These are phyloP conservation scores for Philopotamus ludificatus DNA, from an alignment of 1,140 invertebrate species.

Conservation along the genomic window DNA sequence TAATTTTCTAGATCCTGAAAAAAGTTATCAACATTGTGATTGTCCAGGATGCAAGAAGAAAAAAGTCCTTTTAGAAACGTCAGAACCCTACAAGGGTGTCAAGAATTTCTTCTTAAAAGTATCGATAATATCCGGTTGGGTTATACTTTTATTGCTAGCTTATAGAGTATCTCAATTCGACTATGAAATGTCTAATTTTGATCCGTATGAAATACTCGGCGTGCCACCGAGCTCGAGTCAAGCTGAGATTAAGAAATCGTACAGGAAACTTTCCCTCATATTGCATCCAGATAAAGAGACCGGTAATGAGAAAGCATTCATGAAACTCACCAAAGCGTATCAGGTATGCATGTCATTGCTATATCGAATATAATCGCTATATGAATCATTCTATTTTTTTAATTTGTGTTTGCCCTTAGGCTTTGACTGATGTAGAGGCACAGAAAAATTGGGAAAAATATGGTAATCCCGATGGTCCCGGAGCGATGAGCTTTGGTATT, in stretches of 20 bases:
- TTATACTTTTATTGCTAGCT: conserved; percentile 79
- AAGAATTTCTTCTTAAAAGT: conserved; percentile 68
- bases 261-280: conserved; percentile 88
- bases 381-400: background rate
- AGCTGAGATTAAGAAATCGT: conserved; percentile 92
- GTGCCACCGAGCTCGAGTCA: conserved; percentile 81
- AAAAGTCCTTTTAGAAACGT: conserved; percentile 73
- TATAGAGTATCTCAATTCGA: conserved; percentile 98
- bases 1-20: conserved; percentile 66
- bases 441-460: conserved; percentile 98
- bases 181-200: conserved; percentile 97
- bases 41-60: conserved; percentile 88
- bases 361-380: background rate
- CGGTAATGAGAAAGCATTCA: conserved; percentile 96
- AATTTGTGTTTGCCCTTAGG: conserved; percentile 53
- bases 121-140: conserved; percentile 83
- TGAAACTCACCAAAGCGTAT: conserved; percentile 96
- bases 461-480: conserved; percentile 99
- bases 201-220: conserved; percentile 95
- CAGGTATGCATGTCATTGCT: conserved; percentile 49
- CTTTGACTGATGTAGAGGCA: conserved; percentile 94
- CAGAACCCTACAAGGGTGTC: conserved; percentile 82
- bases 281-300: conserved; percentile 98
- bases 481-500: conserved; percentile 98
- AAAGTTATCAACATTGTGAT: conserved; percentile 74